Evolutionary conservation across 2,113 vertebrate species (phyloP), one percentile per base, ranked within the genome.

Genomic region (Neotragus pygmaeus): DNA sequence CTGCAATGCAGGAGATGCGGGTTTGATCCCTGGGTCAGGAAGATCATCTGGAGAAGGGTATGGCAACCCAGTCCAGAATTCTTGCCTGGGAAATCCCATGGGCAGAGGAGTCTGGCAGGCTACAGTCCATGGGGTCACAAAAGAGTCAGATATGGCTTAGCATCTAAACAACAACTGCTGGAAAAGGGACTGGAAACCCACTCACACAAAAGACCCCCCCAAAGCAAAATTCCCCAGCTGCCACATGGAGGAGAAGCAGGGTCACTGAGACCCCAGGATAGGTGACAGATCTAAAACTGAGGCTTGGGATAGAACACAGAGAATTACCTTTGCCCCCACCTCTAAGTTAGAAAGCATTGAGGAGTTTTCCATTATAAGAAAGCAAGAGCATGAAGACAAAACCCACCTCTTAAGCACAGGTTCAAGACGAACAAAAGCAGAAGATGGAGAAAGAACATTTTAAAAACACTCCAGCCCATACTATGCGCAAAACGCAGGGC

Each of bases 1-100:
- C 66, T 39, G n/a, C 36, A 39, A 23, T 39, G 66, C 19, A 73
- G 36, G 66, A 3, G 66, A 39, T 73, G 36, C 0, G 0, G 3
- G n/a, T 25, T 39, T 0, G 5, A 73, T 25, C 21, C 19, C 11
- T 73, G 66, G 36, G 19, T 39, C 66, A 73, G n/a, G 66, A 70
- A 23, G n/a, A 39, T 73, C 66, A 73, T 23, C n/a, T 73, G 66
- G n/a, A 70, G 19, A 73, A 39, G n/a, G n/a, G 66, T 10, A 23
- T 70, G 9, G n/a, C 66, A 70, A 70, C 66, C 19, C n/a, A 39
- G 19, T 39, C 66, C 66, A 70, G n/a, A 70, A 70, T 73, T 73
- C 66, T 39, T 39, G 36, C 66, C 10, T 73, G 36, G 64, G n/a
- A 23, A 39, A 73, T 23, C 66, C 66, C n/a, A 70, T 39, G 66